Evolutionary conservation across 2,113 vertebrate genomes (phyloP), one percentile per base, ranked within the genome.

Genomic region (Alligator sinensis): DNA sequence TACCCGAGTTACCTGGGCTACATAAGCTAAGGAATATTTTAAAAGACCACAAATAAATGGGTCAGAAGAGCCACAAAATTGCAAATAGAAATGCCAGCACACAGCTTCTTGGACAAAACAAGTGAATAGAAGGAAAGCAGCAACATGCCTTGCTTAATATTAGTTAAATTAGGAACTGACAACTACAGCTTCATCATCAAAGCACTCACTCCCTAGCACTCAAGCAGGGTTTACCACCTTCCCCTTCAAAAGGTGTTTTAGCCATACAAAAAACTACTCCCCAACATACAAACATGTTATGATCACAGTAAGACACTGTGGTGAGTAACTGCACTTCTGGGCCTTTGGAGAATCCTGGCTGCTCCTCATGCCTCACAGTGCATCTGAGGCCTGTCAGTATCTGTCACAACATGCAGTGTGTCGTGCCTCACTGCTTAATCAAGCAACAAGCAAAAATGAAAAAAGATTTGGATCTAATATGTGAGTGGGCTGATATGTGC

Each of bases 401-500:
- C 76, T 92, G 92, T 95, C 97, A 95, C 95, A 96, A 96, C 90
- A 88, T 1, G 11, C 21, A 4, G 80, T 2, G 22, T 18, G 84
- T 93, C 81, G 63, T 94, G 95, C 84, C 84, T 95, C 94, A 57
- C 86, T 0, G 60, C 94, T 95, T 70, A 11, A 15, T 74, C 30
- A 22, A 94, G 87, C 90, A 89, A 84, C 61, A 84, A 86, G 84
- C 8, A 9, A 10, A 47, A 61, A 21, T 6, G 22, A 47, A 24
- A 62, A 64, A 18, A 38, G 10, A 89, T 86, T 84, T 14, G 9
- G 91, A 94, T 95, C 91, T 94, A 96, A 95, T 91, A 82, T 57
- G 34, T 92, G 92, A 91, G 94, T 95, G 88, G 92, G 94, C 75
- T 3, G 88, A 28, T 78, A 84, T 80, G 94, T 96, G 93, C 92